A percentile compares a stretch with the other conserved stretches of the same genome.
phyloP scores from a whole-genome alignment of 2,113 vertebrate genomes.

The Lates calcarifer region DNA sequence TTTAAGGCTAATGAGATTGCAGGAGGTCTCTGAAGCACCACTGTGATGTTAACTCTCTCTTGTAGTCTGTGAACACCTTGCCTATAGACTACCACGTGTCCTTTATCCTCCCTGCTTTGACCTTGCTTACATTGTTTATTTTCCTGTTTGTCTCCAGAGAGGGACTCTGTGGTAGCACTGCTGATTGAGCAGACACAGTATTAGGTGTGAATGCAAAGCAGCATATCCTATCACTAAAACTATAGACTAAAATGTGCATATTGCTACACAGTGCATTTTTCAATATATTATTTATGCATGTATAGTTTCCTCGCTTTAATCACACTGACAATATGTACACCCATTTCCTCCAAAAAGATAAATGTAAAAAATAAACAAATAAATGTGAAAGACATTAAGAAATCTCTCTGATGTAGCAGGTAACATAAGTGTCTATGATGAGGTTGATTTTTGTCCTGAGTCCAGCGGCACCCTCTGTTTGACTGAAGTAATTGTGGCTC shows the following conservation, averaged over 20 bases:
- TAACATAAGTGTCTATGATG: conserved; percentile 9
- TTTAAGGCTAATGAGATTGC: conserved; percentile 5
- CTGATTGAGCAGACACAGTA: conserved; percentile 27
- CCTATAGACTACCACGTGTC: conserved; percentile 31
- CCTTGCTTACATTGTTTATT: conserved; percentile 37
- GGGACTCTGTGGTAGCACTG: conserved; percentile 1
- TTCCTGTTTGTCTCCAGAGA: conserved; percentile 34
- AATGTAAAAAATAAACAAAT: background rate
- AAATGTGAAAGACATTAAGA: background rate
- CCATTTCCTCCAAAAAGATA: background rate
- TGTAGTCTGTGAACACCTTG: conserved; percentile 26
- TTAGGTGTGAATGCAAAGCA: conserved; percentile 47
- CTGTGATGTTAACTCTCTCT: conserved; percentile 4
- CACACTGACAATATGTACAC: background rate
- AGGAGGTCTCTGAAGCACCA: conserved; percentile 32
- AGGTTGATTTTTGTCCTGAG: background rate
- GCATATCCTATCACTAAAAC: background rate
- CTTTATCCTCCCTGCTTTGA: conserved; percentile 40
- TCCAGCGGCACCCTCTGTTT: conserved; percentile 11
- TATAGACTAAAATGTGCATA: background rate
- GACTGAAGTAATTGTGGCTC: conserved; percentile 34
- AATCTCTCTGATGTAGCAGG: conserved; percentile 10
- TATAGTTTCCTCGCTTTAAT: conserved; percentile 4
- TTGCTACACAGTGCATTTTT: conserved; percentile 2
- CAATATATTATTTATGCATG: background rate